Evolutionary conservation across 2,797 vertebrate genomes (phyloP).

Genomic region (Gila robusta): DNA sequence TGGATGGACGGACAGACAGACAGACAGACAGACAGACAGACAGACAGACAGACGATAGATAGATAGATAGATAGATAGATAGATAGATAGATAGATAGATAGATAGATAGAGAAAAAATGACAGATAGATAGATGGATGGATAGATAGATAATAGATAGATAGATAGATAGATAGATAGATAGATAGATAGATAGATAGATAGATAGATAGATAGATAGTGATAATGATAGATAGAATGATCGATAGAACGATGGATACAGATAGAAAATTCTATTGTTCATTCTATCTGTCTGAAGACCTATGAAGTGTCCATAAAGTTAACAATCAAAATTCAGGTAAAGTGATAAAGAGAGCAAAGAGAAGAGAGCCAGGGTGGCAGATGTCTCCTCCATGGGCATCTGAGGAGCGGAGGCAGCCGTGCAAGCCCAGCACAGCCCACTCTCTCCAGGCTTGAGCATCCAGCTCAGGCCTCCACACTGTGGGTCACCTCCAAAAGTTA

Average conservation of each 20-base stretch:
- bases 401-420: slow-evolving; percentile 53
- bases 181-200: not conserved
- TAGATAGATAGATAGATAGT: too few species aligned
- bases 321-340: slow-evolving; percentile 45
- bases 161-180: fast-evolving
- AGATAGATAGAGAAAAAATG: fast-evolving
- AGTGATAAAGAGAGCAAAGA: slow-evolving; percentile 43
- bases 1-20: fast-evolving
- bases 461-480: slow-evolving; percentile 53
- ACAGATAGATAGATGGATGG: fast-evolving
- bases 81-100: fast-evolving
- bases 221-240: not conserved
- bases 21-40: too few species aligned
- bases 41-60: too few species aligned
- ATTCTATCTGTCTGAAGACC: not conserved
- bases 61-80: too few species aligned
- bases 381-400: slow-evolving; percentile 62
- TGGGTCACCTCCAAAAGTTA: slow-evolving; percentile 63
- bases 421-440: slow-evolving; percentile 51
- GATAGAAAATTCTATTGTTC: not conserved
- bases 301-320: slow-evolving; percentile 3
- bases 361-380: slow-evolving; percentile 59
- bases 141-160: fast-evolving
- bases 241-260: not conserved
- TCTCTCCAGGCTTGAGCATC: slow-evolving; percentile 52